Percentiles rank a stretch among this genome's conserved stretches.
phyloP scores from a whole-genome alignment of 2,113 vertebrate genomes.

The Anoura caudifer region DNA sequence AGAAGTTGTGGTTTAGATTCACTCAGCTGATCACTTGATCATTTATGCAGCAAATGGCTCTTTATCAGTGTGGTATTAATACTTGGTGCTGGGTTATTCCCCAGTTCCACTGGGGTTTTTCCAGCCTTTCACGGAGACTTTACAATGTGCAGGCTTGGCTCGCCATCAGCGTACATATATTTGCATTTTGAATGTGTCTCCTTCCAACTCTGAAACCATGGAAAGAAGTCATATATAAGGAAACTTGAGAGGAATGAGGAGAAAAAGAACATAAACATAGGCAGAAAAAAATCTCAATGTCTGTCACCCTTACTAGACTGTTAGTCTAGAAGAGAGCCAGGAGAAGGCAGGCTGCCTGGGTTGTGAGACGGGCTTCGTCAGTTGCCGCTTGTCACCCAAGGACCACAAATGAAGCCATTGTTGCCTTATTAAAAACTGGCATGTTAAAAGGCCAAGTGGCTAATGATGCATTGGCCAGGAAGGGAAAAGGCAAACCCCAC shows the following conservation, averaged over 20 bases:
- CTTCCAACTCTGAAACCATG: neutral
- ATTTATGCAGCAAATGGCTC: neutral
- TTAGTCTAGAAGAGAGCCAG: neutral
- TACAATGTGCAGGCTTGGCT: neutral
- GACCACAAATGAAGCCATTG: conserved; percentile 36
- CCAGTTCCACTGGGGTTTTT: neutral
- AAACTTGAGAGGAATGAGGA: neutral
- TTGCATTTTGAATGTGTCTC: conserved; percentile 27
- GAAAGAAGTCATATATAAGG: neutral
- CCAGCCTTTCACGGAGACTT: neutral
- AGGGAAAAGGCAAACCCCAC: neutral
- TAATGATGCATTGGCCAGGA: neutral
- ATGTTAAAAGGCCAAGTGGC: neutral
- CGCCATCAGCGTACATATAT: neutral
- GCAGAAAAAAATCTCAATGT: neutral
- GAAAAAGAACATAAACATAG: neutral
- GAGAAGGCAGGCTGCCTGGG: neutral
- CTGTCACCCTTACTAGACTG: neutral
- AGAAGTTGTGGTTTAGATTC: neutral
- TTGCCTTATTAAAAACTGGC: conserved; percentile 15
- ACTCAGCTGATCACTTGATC: neutral
- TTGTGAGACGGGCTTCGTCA: neutral
- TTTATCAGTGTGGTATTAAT: neutral
- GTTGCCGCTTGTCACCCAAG: conserved; percentile 9
- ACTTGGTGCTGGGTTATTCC: neutral